Conservation (phyloP, 2,888 invertebrate genomes). For the Drosophila rellima region DNA sequence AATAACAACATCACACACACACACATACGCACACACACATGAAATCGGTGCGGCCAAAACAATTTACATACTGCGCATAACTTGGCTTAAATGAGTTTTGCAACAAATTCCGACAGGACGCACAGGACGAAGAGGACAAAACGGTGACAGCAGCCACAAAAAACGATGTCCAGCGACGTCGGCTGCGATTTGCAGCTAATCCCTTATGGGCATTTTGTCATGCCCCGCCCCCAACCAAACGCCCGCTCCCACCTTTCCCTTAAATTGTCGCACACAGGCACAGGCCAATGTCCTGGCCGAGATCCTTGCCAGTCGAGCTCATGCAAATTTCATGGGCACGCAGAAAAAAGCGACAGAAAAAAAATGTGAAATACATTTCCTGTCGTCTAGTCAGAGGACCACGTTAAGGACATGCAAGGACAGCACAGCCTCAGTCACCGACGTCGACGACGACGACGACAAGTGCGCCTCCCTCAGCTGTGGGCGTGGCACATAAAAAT, state of each 20-base stretch:
- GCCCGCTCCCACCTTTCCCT: conserved; percentile 33
- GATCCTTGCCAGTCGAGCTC: conserved; percentile 64
- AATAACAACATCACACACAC: conserved; percentile 4
- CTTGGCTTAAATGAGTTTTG: conserved; percentile 81
- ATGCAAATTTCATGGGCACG: conserved; percentile 85
- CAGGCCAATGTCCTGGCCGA: conserved; percentile 24
- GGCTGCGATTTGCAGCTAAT: conserved; percentile 83
- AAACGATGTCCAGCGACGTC: conserved; percentile 57
- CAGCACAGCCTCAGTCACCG: conserved; percentile 19
- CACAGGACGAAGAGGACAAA: conserved; percentile 42
- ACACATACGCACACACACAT: conserved; percentile 6
- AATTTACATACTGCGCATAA: conserved; percentile 85
- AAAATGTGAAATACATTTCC: conserved; percentile 84
- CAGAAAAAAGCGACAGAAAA: conserved; percentile 77
- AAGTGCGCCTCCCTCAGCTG: conserved; percentile 19
- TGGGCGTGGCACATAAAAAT: conserved; percentile 64
- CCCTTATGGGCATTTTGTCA: conserved; percentile 85
- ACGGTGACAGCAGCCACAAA: conserved; percentile 40
- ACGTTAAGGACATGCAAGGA: conserved; percentile 50
- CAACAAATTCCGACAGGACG: conserved; percentile 75
- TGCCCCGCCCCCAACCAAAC: conserved; percentile 3
- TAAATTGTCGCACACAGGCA: neutral
- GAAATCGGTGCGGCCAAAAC: conserved; percentile 63
- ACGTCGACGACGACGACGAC: conserved; percentile 25
- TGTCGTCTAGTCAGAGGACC: conserved; percentile 79